phyloP scores from a whole-genome alignment of 2,797 vertebrate species.

The Chromis chromis region DNA sequence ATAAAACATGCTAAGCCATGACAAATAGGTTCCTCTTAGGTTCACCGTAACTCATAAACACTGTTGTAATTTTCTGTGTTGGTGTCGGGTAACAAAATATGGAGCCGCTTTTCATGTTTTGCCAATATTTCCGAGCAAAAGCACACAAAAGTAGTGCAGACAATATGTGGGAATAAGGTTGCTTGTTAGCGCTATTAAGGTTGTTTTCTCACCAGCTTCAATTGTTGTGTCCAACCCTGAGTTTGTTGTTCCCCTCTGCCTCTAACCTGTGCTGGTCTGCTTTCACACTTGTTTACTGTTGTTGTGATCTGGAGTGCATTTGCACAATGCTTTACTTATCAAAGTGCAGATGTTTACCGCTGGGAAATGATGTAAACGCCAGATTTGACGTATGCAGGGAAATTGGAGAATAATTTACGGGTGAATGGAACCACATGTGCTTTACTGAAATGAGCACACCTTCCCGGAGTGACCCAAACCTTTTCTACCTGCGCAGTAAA shows the following conservation, averaged over 20 bases:
- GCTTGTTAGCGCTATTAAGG: constrained; percentile 9
- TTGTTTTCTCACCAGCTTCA: constrained; percentile 1
- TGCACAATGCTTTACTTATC: constrained; percentile 10
- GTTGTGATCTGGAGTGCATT: constrained; percentile 32
- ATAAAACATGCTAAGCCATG: constrained; percentile 21
- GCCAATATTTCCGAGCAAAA: background rate
- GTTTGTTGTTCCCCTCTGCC: background rate
- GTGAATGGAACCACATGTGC: constrained; percentile 37
- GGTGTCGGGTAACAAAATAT: background rate
- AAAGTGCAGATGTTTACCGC: constrained; percentile 44
- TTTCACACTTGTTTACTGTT: constrained; percentile 32
- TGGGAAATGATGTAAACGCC: constrained; percentile 31
- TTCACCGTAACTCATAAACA: background rate
- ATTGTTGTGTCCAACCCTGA: background rate
- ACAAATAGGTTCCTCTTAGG: background rate
- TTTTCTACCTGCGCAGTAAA: background rate
- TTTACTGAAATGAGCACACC: constrained; percentile 11
- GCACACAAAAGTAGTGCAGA: background rate
- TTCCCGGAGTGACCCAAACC: background rate
- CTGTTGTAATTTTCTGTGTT: constrained; percentile 3
- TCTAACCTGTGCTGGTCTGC: background rate
- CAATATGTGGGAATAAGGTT: background rate
- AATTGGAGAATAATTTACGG: constrained; percentile 28
- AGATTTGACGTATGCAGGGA: constrained; percentile 15
- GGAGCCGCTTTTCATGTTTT: background rate